Percentiles rank a stretch among this genome's conserved stretches.
Conservation (phyloP, 2,113 vertebrate genomes). For the Prietella phreatophila region DNA sequence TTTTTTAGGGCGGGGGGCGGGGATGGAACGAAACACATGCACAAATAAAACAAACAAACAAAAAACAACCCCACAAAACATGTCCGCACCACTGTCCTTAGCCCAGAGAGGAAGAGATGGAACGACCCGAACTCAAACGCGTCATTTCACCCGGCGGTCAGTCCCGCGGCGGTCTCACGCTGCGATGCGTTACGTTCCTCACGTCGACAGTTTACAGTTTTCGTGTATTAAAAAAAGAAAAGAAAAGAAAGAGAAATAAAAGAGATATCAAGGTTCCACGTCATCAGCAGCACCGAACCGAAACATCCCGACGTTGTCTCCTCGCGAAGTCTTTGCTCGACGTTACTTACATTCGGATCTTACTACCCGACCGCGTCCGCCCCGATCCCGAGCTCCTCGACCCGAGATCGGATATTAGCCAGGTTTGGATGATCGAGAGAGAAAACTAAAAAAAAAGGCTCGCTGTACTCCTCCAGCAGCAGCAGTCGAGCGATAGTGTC, state of each 20-base stretch:
- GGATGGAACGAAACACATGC: no score
- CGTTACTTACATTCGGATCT: neutral
- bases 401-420: no score
- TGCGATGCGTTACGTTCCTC: conserved; percentile 46
- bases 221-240: neutral
- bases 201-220: conserved; percentile 17
- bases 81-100: conserved; percentile 65
- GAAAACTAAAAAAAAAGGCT: neutral
- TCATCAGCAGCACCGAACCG: conserved; percentile 17
- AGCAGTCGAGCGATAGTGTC: neutral
- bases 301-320: neutral
- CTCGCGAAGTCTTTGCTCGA: neutral
- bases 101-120: conserved; percentile 63
- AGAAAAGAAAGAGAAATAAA: neutral
- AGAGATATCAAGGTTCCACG: conserved; percentile 11
- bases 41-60: conserved; percentile 7
- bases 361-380: neutral
- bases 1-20: neutral
- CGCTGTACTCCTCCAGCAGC: neutral
- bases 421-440: neutral
- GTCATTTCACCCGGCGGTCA: conserved; percentile 18
- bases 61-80: conserved; percentile 9
- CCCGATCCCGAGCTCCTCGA: neutral
- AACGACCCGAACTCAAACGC: conserved; percentile 40
- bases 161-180: conserved; percentile 67